These are phyloP conservation scores for Alaudala cheleensis DNA, from an alignment of 2,113 vertebrate species.

Conservation along the genomic window DNA sequence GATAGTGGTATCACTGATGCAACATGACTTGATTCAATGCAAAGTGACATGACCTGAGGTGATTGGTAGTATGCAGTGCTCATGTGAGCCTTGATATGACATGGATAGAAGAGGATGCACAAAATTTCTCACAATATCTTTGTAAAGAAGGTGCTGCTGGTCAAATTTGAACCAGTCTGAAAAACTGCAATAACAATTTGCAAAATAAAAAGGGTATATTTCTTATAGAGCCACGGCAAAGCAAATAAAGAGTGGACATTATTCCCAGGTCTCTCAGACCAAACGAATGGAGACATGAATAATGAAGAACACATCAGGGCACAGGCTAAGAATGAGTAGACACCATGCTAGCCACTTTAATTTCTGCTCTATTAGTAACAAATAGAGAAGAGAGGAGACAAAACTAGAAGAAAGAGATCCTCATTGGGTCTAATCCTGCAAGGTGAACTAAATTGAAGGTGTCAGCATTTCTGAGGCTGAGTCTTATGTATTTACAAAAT, in stretches of 20 bases:
- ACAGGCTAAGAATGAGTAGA: not conserved
- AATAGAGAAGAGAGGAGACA: not conserved
- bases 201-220: not conserved
- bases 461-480: not conserved
- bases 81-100: not conserved
- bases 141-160: conserved; percentile 27
- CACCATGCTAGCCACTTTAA: not conserved
- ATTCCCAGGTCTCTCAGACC: not conserved
- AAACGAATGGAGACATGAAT: not conserved
- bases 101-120: not conserved
- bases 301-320: not conserved
- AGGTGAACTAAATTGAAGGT: not conserved
- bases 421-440: not conserved
- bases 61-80: not conserved
- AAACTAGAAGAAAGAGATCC: not conserved
- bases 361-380: not conserved
- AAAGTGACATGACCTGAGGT: conserved; percentile 58
- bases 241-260: not conserved
- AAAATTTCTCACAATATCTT: not conserved
- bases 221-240: not conserved
- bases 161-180: not conserved
- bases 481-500: not conserved
- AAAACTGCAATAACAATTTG: not conserved
- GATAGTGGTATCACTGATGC: conserved; percentile 49
- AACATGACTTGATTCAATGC: conserved; percentile 62